Conservation (phyloP, 2,797 vertebrate species). For the Tympanoctomys barrerae region DNA sequence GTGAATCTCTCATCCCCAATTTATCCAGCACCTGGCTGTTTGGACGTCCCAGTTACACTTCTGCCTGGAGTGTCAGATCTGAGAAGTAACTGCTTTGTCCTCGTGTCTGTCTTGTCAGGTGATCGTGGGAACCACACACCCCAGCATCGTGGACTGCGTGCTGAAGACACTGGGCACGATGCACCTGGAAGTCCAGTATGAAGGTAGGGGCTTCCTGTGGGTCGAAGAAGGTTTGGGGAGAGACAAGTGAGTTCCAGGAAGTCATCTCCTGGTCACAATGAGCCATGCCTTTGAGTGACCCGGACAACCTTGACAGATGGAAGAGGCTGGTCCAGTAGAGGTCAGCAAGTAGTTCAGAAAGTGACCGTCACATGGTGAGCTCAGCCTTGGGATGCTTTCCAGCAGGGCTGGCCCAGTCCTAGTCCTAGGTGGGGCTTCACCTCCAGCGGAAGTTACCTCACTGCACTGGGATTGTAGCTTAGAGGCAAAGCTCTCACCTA, state of each 20-base stretch:
- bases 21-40: not conserved
- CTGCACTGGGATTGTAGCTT: not conserved
- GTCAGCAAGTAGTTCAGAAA: not conserved
- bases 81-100: not conserved
- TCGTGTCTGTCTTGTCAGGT: constrained; percentile 80
- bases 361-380: not conserved
- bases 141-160: constrained; percentile 87
- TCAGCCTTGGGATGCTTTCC: not conserved
- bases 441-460: not conserved
- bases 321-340: not conserved
- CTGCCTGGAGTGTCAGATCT: not conserved
- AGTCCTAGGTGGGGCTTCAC: not conserved
- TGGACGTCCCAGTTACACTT: not conserved
- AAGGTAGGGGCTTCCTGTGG: constrained; percentile 86
- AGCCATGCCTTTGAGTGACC: not conserved
- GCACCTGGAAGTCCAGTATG: constrained; percentile 90
- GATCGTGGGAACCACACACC: constrained; percentile 83
- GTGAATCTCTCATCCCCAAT: not conserved
- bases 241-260: not conserved
- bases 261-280: not conserved
- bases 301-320: not conserved
- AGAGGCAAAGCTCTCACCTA: not conserved
- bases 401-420: not conserved
- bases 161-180: constrained; percentile 88
- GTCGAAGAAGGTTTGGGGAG: fast-evolving